Base-by-base conservation (phyloP, 1,140 invertebrate species). In the Drosophila rhopaloa region DNA sequence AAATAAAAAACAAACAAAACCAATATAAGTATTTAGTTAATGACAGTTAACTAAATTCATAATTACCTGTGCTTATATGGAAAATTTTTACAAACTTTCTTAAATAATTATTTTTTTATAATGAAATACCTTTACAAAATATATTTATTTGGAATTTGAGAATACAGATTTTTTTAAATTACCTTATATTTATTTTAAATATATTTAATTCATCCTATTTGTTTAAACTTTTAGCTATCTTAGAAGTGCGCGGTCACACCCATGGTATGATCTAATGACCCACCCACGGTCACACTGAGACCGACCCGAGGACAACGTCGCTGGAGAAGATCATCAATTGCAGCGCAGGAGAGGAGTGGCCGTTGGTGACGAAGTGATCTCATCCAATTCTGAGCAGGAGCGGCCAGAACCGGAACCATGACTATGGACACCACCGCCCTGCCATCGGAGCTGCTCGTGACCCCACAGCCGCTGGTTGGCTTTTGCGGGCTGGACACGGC, bases 401-500 rank as follows among this genome's bases (percentile, higher is more conserved):
- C 24, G 59, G 59, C 50, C 58, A 46, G 46, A 73, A 65, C 66
- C 1, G 24, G 3, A 24, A 24, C 24, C 81, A 91, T 91, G 80
- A 88, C 85, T 38, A 76, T 89, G 58, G 94, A 95, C 79, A 93
- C 92, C 71, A 94, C 94, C 50, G 96, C 96, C 72, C 94, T 97
- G 91, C 96, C 96, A 61, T 91, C 93, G 63, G 96, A 97, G 93
- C 93, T 98, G 61, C 95, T 95, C 70, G 94, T 95, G 66, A 95
- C 96, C 82, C 97, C 98, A 11, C 94, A 96, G 85, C 96, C 97
- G 19, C 93, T 98, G 46, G 95, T 99, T 40, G 96, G 96, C 16
- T 93, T 99, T 37, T 96, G 96, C 70, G 98, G 98, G 14, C 93
- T 99, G 54, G 97, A 99, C 91, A 94, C 96, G 9, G 93, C 95